These are phyloP conservation scores for Drosophila colorata DNA, from an alignment of 2,888 invertebrate genomes.

Conservation along the genomic window DNA sequence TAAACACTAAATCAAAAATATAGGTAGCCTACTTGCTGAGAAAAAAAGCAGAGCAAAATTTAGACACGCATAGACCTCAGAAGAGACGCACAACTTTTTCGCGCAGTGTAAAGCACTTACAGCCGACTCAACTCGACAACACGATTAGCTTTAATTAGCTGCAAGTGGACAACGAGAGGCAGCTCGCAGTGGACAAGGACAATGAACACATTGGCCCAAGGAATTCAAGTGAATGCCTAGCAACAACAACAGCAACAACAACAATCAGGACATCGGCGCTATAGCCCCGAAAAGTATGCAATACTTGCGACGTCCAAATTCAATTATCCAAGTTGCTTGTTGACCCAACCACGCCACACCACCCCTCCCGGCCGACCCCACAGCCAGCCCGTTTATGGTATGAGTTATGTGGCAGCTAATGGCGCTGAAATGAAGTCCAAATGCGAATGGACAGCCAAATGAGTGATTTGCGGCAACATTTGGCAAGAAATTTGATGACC, in stretches of 20 bases:
- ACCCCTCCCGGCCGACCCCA: no score
- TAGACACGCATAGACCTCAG: no score
- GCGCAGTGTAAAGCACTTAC: conserved; percentile 33
- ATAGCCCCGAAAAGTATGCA: conserved; percentile 35
- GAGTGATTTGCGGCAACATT: conserved; percentile 55
- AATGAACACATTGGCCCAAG: conserved; percentile 61
- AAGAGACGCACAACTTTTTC: conserved; percentile 9
- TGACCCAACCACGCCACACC: neutral
- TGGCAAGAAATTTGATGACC: conserved; percentile 29
- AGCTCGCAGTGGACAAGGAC: conserved; percentile 46
- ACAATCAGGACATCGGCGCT: neutral
- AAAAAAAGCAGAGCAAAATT: no score
- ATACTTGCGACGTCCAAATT: conserved; percentile 42
- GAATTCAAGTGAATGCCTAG: conserved; percentile 52
- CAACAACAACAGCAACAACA: neutral
- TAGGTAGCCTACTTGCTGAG: no score
- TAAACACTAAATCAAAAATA: no score
- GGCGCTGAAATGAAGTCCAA: conserved; percentile 59
- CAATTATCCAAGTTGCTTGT: conserved; percentile 46
- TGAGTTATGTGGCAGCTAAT: conserved; percentile 64
- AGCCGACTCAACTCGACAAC: conserved; percentile 47
- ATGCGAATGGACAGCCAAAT: conserved; percentile 38
- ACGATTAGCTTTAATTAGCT: conserved; percentile 73
- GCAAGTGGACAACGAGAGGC: conserved; percentile 50
- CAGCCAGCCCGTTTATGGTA: conserved; percentile 2